Evolutionary conservation across 2,797 vertebrate species (phyloP).

Genomic region (Chelon auratus): DNA sequence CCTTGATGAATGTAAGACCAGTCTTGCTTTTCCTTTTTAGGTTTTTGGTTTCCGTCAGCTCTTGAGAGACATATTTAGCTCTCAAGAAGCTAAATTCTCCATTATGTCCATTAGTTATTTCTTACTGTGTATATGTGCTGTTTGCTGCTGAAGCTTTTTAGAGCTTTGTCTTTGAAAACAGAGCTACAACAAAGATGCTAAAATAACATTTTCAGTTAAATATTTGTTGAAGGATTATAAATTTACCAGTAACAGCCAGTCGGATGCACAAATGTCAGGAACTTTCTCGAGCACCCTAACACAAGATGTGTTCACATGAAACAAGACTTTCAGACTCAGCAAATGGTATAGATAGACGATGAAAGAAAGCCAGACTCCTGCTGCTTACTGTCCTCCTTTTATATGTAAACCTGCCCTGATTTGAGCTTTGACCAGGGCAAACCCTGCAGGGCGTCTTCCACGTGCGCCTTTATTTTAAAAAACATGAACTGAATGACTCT

Average conservation of each 20-base stretch:
- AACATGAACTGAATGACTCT: conserved; percentile 75
- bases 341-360: no score
- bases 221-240: no score
- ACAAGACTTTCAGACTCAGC: background rate
- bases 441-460: conserved; percentile 62
- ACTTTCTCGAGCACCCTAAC: background rate
- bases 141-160: background rate
- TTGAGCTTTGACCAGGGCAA: conserved; percentile 66
- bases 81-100: background rate
- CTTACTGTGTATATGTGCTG: background rate
- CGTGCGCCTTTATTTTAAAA: conserved; percentile 63
- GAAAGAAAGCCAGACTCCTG: conserved; percentile 19
- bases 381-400: conserved; percentile 43
- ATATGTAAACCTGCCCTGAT: conserved; percentile 58
- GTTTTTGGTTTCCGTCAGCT: background rate
- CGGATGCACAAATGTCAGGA: no score
- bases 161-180: no score
- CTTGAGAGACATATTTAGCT: background rate
- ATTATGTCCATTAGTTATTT: background rate
- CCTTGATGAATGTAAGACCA: background rate
- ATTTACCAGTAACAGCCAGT: no score
- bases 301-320: background rate
- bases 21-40: background rate
- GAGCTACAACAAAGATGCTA: no score
- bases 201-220: no score